Percentiles rank a stretch among this genome's conserved stretches.
Evolutionary conservation across 2,113 vertebrate genomes (phyloP).

Genomic region (Axis porcinus): DNA sequence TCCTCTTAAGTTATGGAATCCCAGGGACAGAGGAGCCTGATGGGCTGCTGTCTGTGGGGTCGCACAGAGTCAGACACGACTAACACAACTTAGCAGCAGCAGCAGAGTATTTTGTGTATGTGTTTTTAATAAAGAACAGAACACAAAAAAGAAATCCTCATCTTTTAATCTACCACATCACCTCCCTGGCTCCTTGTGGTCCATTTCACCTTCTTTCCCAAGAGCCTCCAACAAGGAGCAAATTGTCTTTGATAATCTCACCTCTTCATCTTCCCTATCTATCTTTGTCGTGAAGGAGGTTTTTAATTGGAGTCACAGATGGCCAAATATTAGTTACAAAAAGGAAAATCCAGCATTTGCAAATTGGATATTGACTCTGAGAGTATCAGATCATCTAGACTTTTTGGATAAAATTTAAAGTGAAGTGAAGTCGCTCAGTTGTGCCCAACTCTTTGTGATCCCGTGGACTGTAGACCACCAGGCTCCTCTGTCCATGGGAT

Average conservation of each 20-base stretch:
- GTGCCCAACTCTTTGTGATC: not conserved
- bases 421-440: not conserved
- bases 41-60: not conserved
- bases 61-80: accelerated
- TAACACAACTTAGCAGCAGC: not conserved
- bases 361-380: not conserved
- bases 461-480: not conserved
- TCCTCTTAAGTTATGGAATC: not conserved
- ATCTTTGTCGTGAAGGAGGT: not conserved
- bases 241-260: not conserved
- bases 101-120: not conserved
- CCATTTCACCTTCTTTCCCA: not conserved
- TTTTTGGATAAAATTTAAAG: not conserved
- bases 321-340: not conserved
- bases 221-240: not conserved
- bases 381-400: not conserved
- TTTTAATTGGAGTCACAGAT: not conserved
- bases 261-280: not conserved
- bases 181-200: not conserved
- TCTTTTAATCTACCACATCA: not conserved
- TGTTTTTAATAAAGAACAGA: not conserved
- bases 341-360: not conserved
- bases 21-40: not conserved
- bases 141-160: not conserved
- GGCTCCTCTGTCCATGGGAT: not conserved